Evolutionary conservation across 2,888 invertebrate species (phyloP).

Genomic region (Drosophila mimetica): DNA sequence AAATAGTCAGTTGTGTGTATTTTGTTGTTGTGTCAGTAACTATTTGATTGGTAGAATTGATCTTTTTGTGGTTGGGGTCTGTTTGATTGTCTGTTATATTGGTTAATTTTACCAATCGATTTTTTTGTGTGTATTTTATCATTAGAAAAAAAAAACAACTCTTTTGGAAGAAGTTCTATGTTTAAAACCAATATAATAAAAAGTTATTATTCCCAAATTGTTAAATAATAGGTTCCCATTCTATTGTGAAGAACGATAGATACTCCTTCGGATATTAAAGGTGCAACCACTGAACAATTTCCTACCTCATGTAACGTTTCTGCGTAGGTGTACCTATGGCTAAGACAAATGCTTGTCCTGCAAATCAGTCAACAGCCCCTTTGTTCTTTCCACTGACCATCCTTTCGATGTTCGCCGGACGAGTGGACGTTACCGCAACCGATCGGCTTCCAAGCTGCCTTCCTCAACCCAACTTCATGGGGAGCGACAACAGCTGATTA

Average conservation of each 20-base stretch:
- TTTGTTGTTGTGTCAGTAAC: no score
- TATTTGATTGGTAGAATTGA: no score
- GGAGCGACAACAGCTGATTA: constrained; percentile 65
- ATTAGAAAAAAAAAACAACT: no score
- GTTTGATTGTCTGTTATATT: no score
- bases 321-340: background rate
- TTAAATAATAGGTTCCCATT: background rate
- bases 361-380: constrained; percentile 1
- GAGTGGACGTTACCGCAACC: constrained; percentile 5
- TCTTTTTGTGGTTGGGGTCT: no score
- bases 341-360: background rate
- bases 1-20: no score
- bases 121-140: no score
- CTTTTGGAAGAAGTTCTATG: no score
- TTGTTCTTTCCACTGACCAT: background rate
- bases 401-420: background rate
- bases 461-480: constrained; percentile 10
- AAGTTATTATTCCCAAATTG: background rate
- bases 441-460: constrained; percentile 55
- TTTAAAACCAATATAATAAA: no score
- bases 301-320: background rate
- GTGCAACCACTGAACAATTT: background rate
- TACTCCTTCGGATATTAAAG: background rate
- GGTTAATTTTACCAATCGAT: no score
- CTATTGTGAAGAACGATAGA: background rate